phyloP scores from a whole-genome alignment of 2,888 invertebrate genomes.

The Aleiodes testaceus region DNA sequence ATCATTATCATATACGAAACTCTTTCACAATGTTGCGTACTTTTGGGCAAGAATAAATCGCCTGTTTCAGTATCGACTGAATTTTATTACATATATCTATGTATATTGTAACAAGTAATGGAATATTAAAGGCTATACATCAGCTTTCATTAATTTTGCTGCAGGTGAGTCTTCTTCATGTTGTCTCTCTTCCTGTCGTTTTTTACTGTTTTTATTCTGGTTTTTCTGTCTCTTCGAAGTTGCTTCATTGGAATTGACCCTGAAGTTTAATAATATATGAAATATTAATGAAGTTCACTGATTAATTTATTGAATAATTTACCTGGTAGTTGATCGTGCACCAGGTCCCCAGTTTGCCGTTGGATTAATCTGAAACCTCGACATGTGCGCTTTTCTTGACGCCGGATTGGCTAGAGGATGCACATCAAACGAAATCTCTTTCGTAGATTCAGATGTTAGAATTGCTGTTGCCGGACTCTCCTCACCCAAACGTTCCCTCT shows the following conservation, averaged over 20 bases:
- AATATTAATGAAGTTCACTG: background rate
- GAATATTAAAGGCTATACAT: slow-evolving; percentile 8
- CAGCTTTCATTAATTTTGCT: slow-evolving; percentile 27
- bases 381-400: slow-evolving; percentile 82
- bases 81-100: too few relatives aligned
- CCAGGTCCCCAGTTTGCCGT: slow-evolving; percentile 94
- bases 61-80: background rate
- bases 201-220: slow-evolving; percentile 79
- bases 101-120: slow-evolving; percentile 8
- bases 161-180: background rate
- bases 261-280: slow-evolving; percentile 42
- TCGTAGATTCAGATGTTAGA: slow-evolving; percentile 75
- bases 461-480: slow-evolving; percentile 76
- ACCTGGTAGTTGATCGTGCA: slow-evolving; percentile 85
- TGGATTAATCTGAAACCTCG: slow-evolving; percentile 92
- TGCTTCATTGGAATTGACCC: slow-evolving; percentile 68
- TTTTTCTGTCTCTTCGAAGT: slow-evolving; percentile 78
- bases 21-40: background rate
- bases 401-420: slow-evolving; percentile 86
- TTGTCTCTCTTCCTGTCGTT: slow-evolving; percentile 19
- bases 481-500: slow-evolving; percentile 76
- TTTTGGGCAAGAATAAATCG: background rate
- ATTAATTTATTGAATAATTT: slow-evolving; percentile 52
- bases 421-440: slow-evolving; percentile 74
- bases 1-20: background rate